Base-by-base conservation (phyloP, 2,113 vertebrate species). In the Hippopotamus amphibius region DNA sequence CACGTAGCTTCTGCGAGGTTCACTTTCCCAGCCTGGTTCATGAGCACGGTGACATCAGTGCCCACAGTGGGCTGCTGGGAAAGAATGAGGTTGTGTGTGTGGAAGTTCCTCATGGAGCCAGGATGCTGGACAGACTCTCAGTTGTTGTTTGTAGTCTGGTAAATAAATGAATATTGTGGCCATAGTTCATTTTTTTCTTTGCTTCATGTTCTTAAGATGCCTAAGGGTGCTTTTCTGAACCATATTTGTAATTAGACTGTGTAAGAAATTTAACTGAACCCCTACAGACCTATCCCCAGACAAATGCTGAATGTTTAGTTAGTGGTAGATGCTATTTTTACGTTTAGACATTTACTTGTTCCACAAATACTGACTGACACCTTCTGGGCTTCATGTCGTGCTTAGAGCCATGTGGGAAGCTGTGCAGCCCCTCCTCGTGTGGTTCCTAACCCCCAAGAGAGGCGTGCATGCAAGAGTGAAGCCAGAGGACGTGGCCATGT, bases 31-130 rank as follows among this genome's bases (percentile, higher is more conserved):
- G 7, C 2, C 16, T n/a, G 22, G 16, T 4, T 16, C 10, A 2
- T 9, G 11, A 55, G 84, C 17, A 9, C 4, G 9, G 24, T 30
- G 85, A 3, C 2, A 1, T 21, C 5, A 10, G 11, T 15, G 63
- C 41, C 50, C 30, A 2, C 17, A 2, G 1, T 5, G 6, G 46
- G 85, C 65, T 6, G 11, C 22, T 13, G 74, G 76, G 55, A 43
- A 16, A 43, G n/a, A n/a, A 10, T 37, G 30, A 14, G 8, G 12
- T 55, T 0, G 0, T 16, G 15, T 17, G 1, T 21, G 15, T 19
- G 37, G 5, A 43, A 37, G 61, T 55, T 8, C 46, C 16, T 16
- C 14, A 0, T 6, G 4, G 24, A 33, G 10, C 22, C 7, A 7
- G 30, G 28, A 1, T 4, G 8, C 8, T 6, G 7, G 43, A 12